Conservation (phyloP, 2,797 vertebrate genomes). For the Danio aesculapii region DNA sequence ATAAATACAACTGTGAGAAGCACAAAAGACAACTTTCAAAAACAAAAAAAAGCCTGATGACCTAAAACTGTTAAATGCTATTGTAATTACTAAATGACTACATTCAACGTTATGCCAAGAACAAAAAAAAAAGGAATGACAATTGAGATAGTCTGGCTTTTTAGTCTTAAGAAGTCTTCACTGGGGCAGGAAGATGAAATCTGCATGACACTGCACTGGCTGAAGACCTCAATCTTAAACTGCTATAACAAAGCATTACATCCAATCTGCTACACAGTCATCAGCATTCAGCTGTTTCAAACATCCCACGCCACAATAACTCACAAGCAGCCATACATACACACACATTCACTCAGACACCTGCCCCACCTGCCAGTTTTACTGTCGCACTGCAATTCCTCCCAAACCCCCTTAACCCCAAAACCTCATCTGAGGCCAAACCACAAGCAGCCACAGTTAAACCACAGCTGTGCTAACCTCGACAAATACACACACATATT, state of each 20-base stretch:
- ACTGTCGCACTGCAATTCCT: conserved; percentile 23
- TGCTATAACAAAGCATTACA: conserved; percentile 29
- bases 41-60: too few relatives aligned
- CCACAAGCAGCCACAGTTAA: conserved; percentile 43
- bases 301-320: neutral
- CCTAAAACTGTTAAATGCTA: neutral
- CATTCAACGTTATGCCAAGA: too few relatives aligned
- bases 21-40: neutral
- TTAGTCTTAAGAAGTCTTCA: neutral
- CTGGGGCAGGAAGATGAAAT: conserved; percentile 6
- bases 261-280: conserved; percentile 21
- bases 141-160: too few relatives aligned
- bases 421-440: conserved; percentile 16
- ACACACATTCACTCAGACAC: conserved; percentile 20
- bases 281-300: conserved; percentile 37
- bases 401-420: conserved; percentile 12
- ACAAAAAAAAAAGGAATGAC: too few relatives aligned
- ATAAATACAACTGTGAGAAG: neutral
- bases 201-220: neutral
- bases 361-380: conserved; percentile 29
- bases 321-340: conserved; percentile 22
- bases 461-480: conserved; percentile 39
- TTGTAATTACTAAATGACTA: neutral
- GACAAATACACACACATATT: conserved; percentile 13
- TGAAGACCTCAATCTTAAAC: conserved; percentile 29